Percentiles rank a stretch among this genome's conserved stretches.
These are phyloP conservation scores for Electrona antarctica DNA, from an alignment of 2,113 vertebrate genomes.

Conservation along the genomic window DNA sequence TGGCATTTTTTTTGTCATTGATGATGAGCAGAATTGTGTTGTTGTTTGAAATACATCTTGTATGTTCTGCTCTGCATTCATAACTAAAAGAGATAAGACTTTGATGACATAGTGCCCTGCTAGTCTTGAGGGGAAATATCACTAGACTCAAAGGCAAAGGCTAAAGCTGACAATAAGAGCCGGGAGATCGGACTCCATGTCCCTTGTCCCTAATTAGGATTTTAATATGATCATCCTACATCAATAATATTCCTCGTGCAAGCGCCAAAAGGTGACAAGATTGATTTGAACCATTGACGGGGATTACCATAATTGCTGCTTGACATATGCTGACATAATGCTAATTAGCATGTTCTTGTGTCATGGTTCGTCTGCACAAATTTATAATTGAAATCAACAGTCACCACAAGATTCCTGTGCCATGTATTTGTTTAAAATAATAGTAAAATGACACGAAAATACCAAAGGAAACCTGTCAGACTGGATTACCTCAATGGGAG, in stretches of 20 bases:
- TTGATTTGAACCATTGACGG: constrained; percentile 51
- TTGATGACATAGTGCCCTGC: neutral
- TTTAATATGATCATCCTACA: constrained; percentile 32
- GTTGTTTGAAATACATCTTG: neutral
- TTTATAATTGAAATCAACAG: constrained; percentile 48
- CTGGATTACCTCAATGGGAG: constrained; percentile 12
- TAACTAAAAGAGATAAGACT: neutral
- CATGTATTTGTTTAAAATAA: constrained; percentile 14
- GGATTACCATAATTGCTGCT: constrained; percentile 67
- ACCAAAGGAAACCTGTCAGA: constrained; percentile 27
- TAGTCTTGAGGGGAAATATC: neutral
- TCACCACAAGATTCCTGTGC: constrained; percentile 25
- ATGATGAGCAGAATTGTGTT: neutral
- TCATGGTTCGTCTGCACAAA: constrained; percentile 7
- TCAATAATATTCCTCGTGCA: constrained; percentile 14
- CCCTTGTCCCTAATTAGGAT: constrained; percentile 22
- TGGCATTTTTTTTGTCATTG: neutral
- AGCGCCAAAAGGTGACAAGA: constrained; percentile 36
- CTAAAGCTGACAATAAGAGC: constrained; percentile 23
- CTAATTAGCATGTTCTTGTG: constrained; percentile 59
- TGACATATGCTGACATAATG: constrained; percentile 55
- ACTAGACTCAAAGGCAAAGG: constrained; percentile 3
- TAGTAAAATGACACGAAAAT: constrained; percentile 25
- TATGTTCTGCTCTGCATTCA: no score
- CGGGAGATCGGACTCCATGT: constrained; percentile 11